Conservation (phyloP, 2,797 vertebrate genomes). For the Sebastes hubbsi region DNA sequence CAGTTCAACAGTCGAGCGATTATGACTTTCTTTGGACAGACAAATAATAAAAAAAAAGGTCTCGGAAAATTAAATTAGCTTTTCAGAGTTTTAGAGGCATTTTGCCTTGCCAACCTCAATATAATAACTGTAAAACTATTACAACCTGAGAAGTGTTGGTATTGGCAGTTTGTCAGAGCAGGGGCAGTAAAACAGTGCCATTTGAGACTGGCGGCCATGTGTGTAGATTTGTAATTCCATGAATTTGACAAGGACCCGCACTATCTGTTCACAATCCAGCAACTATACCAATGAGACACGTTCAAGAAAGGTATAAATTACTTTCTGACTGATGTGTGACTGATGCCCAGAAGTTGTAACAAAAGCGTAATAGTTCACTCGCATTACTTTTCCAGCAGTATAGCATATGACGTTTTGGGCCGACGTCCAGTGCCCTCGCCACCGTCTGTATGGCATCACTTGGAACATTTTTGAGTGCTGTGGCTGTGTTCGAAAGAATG, state of each 20-base stretch:
- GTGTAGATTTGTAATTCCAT: slow-evolving; percentile 61
- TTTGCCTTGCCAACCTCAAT: slow-evolving; percentile 75
- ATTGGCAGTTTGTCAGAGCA: slow-evolving; percentile 72
- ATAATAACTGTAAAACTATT: slow-evolving; percentile 83
- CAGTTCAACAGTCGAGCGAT: slow-evolving; percentile 59
- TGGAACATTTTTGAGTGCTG: slow-evolving; percentile 30
- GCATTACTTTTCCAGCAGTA: slow-evolving; percentile 48
- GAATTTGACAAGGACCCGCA: slow-evolving; percentile 49
- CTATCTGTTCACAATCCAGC: slow-evolving; percentile 54
- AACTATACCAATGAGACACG: slow-evolving; percentile 39
- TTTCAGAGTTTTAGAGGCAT: slow-evolving; percentile 65
- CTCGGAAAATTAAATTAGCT: slow-evolving; percentile 77
- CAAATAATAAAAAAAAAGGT: slow-evolving; percentile 48
- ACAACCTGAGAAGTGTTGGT: slow-evolving; percentile 82
- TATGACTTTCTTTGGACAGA: slow-evolving; percentile 63
- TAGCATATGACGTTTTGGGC: slow-evolving; percentile 26
- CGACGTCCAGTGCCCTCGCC: slow-evolving; percentile 13
- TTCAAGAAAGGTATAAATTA: slow-evolving; percentile 32
- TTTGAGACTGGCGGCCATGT: slow-evolving; percentile 57
- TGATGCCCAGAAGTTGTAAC: slow-evolving; percentile 40
- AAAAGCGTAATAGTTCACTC: slow-evolving; percentile 38
- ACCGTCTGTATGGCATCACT: slow-evolving; percentile 32
- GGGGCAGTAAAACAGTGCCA: slow-evolving; percentile 63
- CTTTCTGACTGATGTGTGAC: slow-evolving; percentile 11
- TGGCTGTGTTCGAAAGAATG: slow-evolving; percentile 40